Base-by-base conservation (phyloP, 2,113 vertebrate genomes). In the Rana temporaria region DNA sequence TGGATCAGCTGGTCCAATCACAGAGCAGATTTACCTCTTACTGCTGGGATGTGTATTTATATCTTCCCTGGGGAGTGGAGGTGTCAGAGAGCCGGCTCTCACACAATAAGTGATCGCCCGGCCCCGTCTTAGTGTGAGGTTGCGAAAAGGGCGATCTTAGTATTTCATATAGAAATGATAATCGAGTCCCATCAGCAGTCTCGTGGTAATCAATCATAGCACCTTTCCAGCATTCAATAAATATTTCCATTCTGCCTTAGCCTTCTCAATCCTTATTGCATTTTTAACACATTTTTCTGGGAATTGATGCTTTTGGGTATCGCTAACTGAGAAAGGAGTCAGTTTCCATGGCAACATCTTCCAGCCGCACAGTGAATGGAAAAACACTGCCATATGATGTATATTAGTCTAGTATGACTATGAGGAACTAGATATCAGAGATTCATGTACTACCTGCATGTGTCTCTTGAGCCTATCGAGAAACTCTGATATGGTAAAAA, bases 321-420 rank as follows among this genome's bases (percentile, higher is more conserved):
- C 70, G 42, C 70, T 7, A 66, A 60, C 68, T n/a, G 56, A 16
- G 65, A 22, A 74, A 53, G 32, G 79, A 81, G 79, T 20, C 59
- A 64, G 79, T 82, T 82, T 73, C 79, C 79, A 82, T 82, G 66
- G 79, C 26, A 42, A 74, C 79, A 38, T 18, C 56, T 48, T 66
- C 79, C 14, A 20, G 22, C n/a, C 32, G 38, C 34, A 26, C 22
- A 72, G 79, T 9, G 48, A 30, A 19, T 59, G 70, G 53, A 57
- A 72, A 72, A 59, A 73, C 70, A 59, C 53, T 15, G 55, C 11
- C 71, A 30, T 11, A 4, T 30, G 8, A 15, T 59, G 15, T 59
- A 60, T 60, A 60, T 16, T 19, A 16, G 70, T 53, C 70, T 73
- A 55, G 15, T 34, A 73, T 48, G 42, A 48, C 42, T 14, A 48